Conservation (phyloP, 2,797 vertebrate genomes). For the Kryptopterus vitreolus region DNA sequence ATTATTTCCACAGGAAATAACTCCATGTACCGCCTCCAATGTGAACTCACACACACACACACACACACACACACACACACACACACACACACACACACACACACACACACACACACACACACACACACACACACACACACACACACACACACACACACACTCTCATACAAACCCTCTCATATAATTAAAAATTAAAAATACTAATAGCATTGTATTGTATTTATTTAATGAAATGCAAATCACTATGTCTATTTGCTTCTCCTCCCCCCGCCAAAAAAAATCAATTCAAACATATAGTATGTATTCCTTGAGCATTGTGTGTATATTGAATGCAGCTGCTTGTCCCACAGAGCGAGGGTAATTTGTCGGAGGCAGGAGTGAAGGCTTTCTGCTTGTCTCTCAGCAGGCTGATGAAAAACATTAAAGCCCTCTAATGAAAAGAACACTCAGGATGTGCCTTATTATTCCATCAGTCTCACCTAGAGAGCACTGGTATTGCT, state of each 20-base stretch:
- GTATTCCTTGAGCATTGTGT: conserved; percentile 43
- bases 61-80: conserved; percentile 31
- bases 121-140: background rate
- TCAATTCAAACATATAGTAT: background rate
- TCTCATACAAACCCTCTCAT: no score
- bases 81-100: background rate
- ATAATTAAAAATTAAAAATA: no score
- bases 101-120: conserved; percentile 1
- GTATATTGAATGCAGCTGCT: conserved; percentile 88
- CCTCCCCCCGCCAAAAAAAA: background rate
- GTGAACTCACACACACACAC: conserved; percentile 35
- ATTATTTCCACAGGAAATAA: conserved; percentile 86
- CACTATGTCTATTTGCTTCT: no score
- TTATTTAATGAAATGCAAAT: no score
- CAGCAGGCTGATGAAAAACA: conserved; percentile 98
- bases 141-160: no score
- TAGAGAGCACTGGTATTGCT: conserved; percentile 88
- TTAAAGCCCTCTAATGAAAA: conserved; percentile 98
- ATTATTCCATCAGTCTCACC: conserved; percentile 99
- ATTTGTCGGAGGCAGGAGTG: conserved; percentile 84
- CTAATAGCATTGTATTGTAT: no score
- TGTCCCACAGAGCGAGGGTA: conserved; percentile 81
- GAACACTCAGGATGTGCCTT: conserved; percentile 99
- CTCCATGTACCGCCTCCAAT: conserved; percentile 45
- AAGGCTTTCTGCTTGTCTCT: conserved; percentile 93